Evolutionary conservation across 2,888 invertebrate genomes (phyloP), one percentile per base, ranked within the genome.

Genomic region (Patella ulyssiponensis): DNA sequence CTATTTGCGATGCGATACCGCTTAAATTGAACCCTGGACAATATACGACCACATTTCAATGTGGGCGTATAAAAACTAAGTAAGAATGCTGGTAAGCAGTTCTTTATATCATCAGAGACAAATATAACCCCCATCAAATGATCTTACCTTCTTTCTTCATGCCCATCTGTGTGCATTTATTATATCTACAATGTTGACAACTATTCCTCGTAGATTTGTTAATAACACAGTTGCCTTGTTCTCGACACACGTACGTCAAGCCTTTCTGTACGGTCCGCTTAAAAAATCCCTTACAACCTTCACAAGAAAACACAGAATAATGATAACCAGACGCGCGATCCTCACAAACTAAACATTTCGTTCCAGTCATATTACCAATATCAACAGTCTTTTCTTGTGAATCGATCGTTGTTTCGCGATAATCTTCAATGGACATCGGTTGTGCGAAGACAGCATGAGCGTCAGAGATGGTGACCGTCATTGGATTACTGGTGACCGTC

Each of bases 211-310:
- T 91, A 80, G 85, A 86, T 77, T 91, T 91, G 83, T 89, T 91
- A 73, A 92, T 90, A 70, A 86, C 82, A 78, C 92, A 92, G 56
- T 86, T 82, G 20, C 86, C 84, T 20, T 83, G 78, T 9, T 87
- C 89, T 82, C 91, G 91, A 83, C 92, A 92, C n/a, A 83, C 77
- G 79, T 91, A 92, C 11, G 79, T 76, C 75, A 92, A 81, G 72
- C 87, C 89, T 84, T 91, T 91, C 86, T 92, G 92, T 7, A 92
- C 90, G 0, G 91, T 89, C 52, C 92, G 82, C 79, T 92, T 92
- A 84, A 92, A 92, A 85, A 92, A 92, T 7, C 92, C 92, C 78
- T 92, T 92, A 79, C 92, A 92, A 1, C 91, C 91, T 78, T 91
- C 91, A 82, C 91, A 91, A n/a, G 90, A 91, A 79, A 86, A 88